Conservation (phyloP, 2,888 invertebrate species). For the Ophion costatus region DNA sequence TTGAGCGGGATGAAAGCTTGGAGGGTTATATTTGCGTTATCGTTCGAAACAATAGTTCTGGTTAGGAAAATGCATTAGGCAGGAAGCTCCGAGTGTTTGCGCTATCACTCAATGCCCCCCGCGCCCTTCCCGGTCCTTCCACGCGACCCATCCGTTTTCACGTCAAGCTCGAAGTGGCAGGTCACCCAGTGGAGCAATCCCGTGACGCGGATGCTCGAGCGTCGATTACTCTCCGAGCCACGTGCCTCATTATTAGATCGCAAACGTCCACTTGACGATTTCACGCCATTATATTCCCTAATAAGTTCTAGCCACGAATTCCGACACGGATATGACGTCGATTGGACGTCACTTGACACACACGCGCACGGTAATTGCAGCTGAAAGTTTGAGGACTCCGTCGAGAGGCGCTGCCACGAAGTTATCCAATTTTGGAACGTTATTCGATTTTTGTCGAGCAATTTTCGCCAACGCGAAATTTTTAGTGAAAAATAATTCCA, state of each 20-base stretch:
- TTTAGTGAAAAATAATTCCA: no score
- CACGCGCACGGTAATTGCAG: no score
- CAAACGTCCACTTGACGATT: constrained; percentile 21
- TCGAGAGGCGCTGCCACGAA: no score
- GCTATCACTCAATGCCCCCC: constrained; percentile 10
- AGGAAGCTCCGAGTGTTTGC: constrained; percentile 1
- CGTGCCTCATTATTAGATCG: constrained; percentile 17
- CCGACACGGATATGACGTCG: constrained; percentile 40
- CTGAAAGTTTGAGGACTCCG: no score
- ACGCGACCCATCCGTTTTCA: constrained; percentile 13
- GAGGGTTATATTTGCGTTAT: neutral
- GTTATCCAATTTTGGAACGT: no score
- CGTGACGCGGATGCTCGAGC: constrained; percentile 33
- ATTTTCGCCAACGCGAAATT: no score
- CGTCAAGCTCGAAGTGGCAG: constrained; percentile 55
- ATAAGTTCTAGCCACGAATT: constrained; percentile 21
- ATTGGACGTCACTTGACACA: constrained; percentile 15
- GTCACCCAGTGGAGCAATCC: constrained; percentile 51
- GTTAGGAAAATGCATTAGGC: neutral
- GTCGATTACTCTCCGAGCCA: constrained; percentile 43
- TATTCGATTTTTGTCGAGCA: neutral
- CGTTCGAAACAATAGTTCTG: neutral
- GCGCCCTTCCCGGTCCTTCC: neutral
- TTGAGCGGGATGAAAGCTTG: neutral
- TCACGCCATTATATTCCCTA: constrained; percentile 12